These are phyloP conservation scores for Verasper variegatus DNA, from an alignment of 2,113 vertebrate species.

Conservation along the genomic window DNA sequence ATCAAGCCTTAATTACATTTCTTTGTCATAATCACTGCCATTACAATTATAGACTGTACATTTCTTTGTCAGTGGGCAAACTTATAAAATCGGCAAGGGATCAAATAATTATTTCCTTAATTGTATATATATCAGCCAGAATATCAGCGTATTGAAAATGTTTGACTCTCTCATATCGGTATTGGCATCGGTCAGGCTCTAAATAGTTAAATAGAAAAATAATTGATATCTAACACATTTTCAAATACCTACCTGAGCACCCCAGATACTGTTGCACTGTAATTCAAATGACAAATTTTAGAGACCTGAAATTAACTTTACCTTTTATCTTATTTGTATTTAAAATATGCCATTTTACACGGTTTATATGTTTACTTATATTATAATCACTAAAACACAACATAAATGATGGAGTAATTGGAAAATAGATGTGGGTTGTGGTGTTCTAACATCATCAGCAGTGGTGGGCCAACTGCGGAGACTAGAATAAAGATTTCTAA, in stretches of 20 bases:
- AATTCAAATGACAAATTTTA: conserved; percentile 82
- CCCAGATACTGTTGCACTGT: conserved; percentile 96
- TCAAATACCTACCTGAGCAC: conserved; percentile 91
- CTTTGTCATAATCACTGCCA: no score
- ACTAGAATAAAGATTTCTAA: background rate
- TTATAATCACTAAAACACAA: background rate
- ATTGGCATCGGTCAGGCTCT: no score
- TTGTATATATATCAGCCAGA: no score
- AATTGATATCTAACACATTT: conserved; percentile 37
- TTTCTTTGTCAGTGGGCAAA: no score
- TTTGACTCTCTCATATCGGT: no score
- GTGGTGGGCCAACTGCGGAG: no score
- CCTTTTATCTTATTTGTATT: background rate
- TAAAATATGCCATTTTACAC: background rate
- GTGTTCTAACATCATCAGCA: background rate
- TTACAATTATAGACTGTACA: no score
- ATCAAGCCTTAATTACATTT: no score
- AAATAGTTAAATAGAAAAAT: conserved; percentile 9
- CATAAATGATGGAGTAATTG: background rate
- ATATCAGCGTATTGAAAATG: no score
- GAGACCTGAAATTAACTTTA: conserved; percentile 21
- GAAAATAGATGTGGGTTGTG: background rate
- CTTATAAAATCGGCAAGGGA: no score
- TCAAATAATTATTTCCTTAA: no score
- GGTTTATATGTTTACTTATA: background rate